Base-by-base conservation (phyloP, 2,113 vertebrate genomes). In the Ifrita kowaldi region DNA sequence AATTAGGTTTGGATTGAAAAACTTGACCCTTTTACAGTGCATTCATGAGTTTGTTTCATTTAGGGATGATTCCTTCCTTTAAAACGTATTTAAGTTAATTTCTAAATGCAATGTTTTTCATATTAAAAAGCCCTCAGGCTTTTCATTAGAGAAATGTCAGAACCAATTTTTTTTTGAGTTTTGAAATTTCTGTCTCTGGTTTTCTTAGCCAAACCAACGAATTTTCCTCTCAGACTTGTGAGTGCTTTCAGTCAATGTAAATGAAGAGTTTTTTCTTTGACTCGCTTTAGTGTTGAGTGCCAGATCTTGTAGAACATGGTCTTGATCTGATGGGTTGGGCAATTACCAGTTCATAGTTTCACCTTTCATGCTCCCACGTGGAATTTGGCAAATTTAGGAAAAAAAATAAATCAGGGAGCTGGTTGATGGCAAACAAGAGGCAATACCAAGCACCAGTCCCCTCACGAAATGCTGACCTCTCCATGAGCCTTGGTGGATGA, bases 381-480 rank as follows among this genome's bases (percentile, higher is more conserved):
- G 26, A 42, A 64, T 56, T 63, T 2, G 16, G 27, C 41, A 78
- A 44, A 73, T 21, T 63, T 47, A 37, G 63, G 3, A 0, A 7
- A 12, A 28, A 26, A 59, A 32, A 37, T 1, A 33, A 55, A 41
- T 21, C 17, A 75, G 60, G 49, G 27, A 20, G 67, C 18, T 42
- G 11, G 5, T 7, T 71, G 56, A 23, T 44, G 13, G 30, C 27
- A 86, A 68, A 63, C 20, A 65, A 81, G 49, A 75, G 21, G 11
- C 44, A 76, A 67, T 13, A 16, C 8, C 56, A 39, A 86, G 21
- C 22, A 37, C 9, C 33, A 53, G 22, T 23, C 8, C 41, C 10
- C 39, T 81, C 74, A 23, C 1, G 0, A 9, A 75, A 50, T 1
- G 1, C 3, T 1, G 3, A 13, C 47, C 56, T 82, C 82, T 46